Evolutionary conservation across 2,797 vertebrate species (phyloP).

Genomic region (Cirrhinus molitorella): DNA sequence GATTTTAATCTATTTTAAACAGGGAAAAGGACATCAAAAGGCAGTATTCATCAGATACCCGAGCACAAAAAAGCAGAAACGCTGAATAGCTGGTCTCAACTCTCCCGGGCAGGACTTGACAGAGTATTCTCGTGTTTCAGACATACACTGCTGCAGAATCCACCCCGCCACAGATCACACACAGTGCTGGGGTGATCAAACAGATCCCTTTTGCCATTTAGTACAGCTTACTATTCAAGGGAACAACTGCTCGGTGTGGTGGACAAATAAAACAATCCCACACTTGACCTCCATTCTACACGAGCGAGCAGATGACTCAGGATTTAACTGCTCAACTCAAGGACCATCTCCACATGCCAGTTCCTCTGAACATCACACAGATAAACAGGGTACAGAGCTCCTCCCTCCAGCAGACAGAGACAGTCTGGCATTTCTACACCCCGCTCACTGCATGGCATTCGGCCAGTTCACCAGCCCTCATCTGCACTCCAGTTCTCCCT

Average conservation of each 20-base stretch:
- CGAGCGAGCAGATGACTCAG: slow-evolving; percentile 33
- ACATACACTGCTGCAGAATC: slow-evolving; percentile 52
- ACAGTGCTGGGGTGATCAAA: background rate
- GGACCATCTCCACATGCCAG: slow-evolving; percentile 45
- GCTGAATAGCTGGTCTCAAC: slow-evolving; percentile 31
- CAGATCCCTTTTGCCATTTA: background rate
- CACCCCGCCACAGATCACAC: slow-evolving; percentile 29
- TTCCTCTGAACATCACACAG: slow-evolving; percentile 40
- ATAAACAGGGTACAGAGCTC: slow-evolving; percentile 29
- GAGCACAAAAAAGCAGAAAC: slow-evolving; percentile 31
- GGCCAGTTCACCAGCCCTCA: slow-evolving; percentile 10
- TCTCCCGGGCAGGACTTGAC: slow-evolving; percentile 37
- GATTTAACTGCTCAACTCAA: slow-evolving; percentile 44
- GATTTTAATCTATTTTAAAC: slow-evolving; percentile 3
- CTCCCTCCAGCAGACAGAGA: slow-evolving; percentile 24
- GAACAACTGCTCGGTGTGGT: slow-evolving; percentile 3
- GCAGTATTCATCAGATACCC: background rate
- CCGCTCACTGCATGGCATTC: background rate
- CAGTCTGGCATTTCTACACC: slow-evolving; percentile 29
- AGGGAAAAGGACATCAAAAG: background rate
- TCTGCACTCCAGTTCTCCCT: slow-evolving; percentile 17
- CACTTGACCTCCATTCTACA: slow-evolving; percentile 49
- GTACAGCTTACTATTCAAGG: slow-evolving; percentile 2
- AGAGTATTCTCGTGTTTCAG: slow-evolving; percentile 47
- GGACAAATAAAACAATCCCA: slow-evolving; percentile 30